Evolutionary conservation across 2,888 invertebrate genomes (phyloP).

Genomic region (Osedax frankpressi): DNA sequence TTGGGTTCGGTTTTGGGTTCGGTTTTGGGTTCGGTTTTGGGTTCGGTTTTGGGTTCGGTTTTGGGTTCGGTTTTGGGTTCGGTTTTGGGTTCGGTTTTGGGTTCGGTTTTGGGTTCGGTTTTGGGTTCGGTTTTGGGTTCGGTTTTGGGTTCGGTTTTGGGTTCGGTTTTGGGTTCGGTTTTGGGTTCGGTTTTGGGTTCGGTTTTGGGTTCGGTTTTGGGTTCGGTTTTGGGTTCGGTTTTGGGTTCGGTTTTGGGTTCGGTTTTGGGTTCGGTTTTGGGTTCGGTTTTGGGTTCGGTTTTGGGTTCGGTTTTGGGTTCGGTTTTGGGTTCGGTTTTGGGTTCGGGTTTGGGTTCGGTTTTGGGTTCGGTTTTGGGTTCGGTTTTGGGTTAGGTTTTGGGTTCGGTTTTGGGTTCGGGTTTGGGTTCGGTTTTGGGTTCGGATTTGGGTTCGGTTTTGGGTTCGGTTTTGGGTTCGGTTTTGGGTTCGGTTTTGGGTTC

Average conservation of each 20-base stretch:
- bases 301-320: conserved; percentile 5
- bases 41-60: conserved; percentile 29
- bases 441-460: conserved; percentile 7
- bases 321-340: conserved; percentile 10
- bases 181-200: conserved; percentile 29
- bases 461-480: neutral
- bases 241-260: conserved; percentile 6
- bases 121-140: conserved; percentile 28
- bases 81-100: conserved; percentile 28
- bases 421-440: conserved; percentile 10
- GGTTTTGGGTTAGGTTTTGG: too few relatives aligned
- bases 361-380: conserved; percentile 7
- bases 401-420: neutral
- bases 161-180: conserved; percentile 27
- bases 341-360: conserved; percentile 10
- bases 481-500: conserved; percentile 10
- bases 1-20: conserved; percentile 26
- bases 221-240: conserved; percentile 7
- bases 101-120: conserved; percentile 28
- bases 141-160: conserved; percentile 28
- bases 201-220: conserved; percentile 22
- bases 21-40: conserved; percentile 29
- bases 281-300: conserved; percentile 7
- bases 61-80: conserved; percentile 28
- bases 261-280: conserved; percentile 5